Evolutionary conservation across 2,113 vertebrate genomes (phyloP).

Genomic region (Catharus fuscescens): DNA sequence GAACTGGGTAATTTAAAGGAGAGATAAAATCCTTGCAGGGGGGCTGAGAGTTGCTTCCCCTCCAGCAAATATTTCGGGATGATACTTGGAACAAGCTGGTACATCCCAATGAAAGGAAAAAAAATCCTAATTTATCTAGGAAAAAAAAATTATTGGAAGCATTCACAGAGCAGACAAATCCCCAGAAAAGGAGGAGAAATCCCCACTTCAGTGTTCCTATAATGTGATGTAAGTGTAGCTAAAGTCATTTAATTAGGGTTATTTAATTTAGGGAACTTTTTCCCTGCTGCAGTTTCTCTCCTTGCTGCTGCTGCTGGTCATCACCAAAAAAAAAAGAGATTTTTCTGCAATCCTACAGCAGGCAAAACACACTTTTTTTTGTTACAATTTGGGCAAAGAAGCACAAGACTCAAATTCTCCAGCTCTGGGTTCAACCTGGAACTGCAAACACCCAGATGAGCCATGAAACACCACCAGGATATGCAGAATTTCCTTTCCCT

Average conservation of each 20-base stretch:
- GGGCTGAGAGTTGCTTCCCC: background rate
- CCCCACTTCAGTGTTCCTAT: background rate
- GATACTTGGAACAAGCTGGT: background rate
- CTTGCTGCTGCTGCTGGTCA: background rate
- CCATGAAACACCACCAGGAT: background rate
- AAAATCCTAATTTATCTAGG: background rate
- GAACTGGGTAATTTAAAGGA: background rate
- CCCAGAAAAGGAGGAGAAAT: background rate
- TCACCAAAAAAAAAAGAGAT: background rate
- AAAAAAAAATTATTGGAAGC: background rate
- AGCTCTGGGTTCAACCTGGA: background rate
- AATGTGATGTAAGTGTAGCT: background rate
- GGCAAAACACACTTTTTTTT: background rate
- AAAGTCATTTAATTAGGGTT: background rate
- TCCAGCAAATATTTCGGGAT: constrained; percentile 19
- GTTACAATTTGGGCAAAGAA: background rate
- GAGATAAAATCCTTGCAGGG: constrained; percentile 22
- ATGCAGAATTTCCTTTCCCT: background rate
- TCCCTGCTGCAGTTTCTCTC: background rate
- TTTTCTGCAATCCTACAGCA: background rate
- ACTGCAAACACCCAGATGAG: background rate
- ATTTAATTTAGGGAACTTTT: background rate
- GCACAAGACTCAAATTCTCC: background rate
- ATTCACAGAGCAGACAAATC: background rate
- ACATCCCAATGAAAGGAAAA: background rate